A percentile compares a stretch with the other conserved stretches of the same genome.
These are phyloP conservation scores for Ditula angustiorana DNA, from an alignment of 2,888 invertebrate genomes.

Conservation along the genomic window DNA sequence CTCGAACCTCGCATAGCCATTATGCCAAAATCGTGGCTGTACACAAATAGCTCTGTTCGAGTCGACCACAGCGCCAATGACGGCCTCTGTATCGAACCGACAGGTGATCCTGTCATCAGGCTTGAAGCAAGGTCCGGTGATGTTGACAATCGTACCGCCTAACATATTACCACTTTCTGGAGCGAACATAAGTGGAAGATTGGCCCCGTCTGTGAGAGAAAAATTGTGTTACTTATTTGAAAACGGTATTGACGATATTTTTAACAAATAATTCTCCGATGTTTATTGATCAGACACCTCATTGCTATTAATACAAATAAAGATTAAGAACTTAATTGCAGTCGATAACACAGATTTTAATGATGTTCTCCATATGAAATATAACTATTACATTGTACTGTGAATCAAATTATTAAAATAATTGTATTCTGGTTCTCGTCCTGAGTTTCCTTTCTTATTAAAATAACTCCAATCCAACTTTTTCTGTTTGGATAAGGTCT, in stretches of 20 bases:
- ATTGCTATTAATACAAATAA: too few relatives aligned
- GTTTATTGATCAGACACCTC: too few relatives aligned
- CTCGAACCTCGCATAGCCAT: constrained; percentile 95
- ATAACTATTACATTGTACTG: too few relatives aligned
- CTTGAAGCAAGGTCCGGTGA: constrained; percentile 97
- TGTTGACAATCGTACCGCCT: constrained; percentile 97
- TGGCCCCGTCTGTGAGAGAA: constrained; percentile 88
- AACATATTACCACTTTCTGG: constrained; percentile 99
- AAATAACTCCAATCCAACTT: too few relatives aligned
- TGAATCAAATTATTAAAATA: too few relatives aligned
- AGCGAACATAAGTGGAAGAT: constrained; percentile 93
- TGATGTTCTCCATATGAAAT: too few relatives aligned
- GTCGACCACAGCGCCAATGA: constrained; percentile 91
- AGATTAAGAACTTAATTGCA: too few relatives aligned
- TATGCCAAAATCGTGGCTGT: constrained; percentile 94
- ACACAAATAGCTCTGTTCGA: constrained; percentile 95
- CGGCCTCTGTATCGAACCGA: constrained; percentile 93
- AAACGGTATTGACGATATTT: not conserved
- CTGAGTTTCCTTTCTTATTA: too few relatives aligned
- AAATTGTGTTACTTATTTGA: not conserved
- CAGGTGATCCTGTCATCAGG: constrained; percentile 91
- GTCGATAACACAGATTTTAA: too few relatives aligned
- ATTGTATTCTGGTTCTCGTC: too few relatives aligned
- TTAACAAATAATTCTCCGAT: too few relatives aligned
- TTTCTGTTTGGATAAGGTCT: too few relatives aligned